Evolutionary conservation across 2,797 vertebrate species (phyloP), one percentile per base, ranked within the genome.

Genomic region (Pelodytes ibericus): DNA sequence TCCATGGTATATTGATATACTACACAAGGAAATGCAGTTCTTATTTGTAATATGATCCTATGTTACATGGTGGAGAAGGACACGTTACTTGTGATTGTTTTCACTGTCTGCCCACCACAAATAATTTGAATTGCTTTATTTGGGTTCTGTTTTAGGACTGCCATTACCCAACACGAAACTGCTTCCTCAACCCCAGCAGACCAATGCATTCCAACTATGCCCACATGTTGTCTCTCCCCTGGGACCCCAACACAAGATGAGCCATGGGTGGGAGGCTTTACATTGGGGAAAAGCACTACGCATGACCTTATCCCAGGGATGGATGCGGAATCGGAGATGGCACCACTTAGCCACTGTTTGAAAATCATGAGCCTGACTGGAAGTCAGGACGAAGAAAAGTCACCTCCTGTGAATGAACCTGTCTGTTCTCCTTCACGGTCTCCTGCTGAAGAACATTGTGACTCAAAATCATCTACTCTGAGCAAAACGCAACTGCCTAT

Each of bases 171-270:
- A 2, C 44, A 57, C 15, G 41, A 57, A 30, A 47, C 30, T n/a
- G 10, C 56, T 44, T 69, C 33, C 16, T 36, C 60, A 39, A 11
- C 24, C 31, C 9, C 18, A 53, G 39, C 53, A 36, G 57, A 69
- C 3, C 9, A 44, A 15, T 68, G 57, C 26, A 61, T 18, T 10
- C 3, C 33, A 3, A 22, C 57, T 11, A 36, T 36, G n/a, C 70
- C 63, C 62, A 20, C 63, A 31, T 79, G 39, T 0, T 51, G 15
- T 11, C 11, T 58, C 16, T 86, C 81, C 0, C 74, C 77, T 51
- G 90, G 85, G 39, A 83, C 74, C 25, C 85, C 84, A 0, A 63
- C 31, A 57, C 4, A 81, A 66, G 88, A 89, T 49, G 87, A 86
- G 72, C 80, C 25, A 0, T 71, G 74, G 81, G 75, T 13, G 22